Base-by-base conservation (phyloP, 2,888 invertebrate species). In the Caenorhabditis panamensis region DNA sequence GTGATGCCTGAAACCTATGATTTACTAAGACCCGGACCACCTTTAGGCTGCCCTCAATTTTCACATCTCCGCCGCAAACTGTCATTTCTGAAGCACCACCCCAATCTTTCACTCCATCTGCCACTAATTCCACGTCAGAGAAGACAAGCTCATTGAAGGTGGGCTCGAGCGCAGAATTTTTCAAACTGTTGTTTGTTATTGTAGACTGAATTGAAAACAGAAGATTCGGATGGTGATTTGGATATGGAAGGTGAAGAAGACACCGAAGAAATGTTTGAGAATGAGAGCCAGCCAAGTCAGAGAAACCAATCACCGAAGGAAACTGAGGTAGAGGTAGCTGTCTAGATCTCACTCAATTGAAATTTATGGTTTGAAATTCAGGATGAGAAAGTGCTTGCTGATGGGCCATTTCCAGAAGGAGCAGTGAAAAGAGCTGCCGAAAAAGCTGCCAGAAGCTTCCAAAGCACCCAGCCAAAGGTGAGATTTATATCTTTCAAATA, bases 401-500 rank as follows among this genome's bases (percentile, higher is more conserved):
- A 85, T 62, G 84, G 85, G 0, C 84, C 84, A 13, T 89, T 90
- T 53, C 89, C 89, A 16, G 89, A 88, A 61, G 90, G 89, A 18
- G 90, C 90, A 11, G 88, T 90, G 16, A 85, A 88, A 51, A 75
- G 90, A 76, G 90, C 90, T 2, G 90, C 90, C 6, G 90, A 90
- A 61, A 90, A 90, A 73, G 90, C 90, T 1, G 87, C 89, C 8
- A 66, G 89, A 61, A 86, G 85, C 54, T 90, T 89, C 75, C 88
- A 89, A 66, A 86, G 86, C 76, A 90, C 90, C 8, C 90, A 90
- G 62, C 90, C 90, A n/a, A 90, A 90, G 87, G 90, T 89, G 11
- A 24, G 67, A 71, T 51, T 61, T 37, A 0, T 11, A 24, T 24
- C 24, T 41, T 51, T 31, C 18, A 36, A n/a, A n/a, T n/a, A n/a